Evolutionary conservation across 2,888 invertebrate genomes (phyloP).

Genomic region (Halictus quadricinctus): DNA sequence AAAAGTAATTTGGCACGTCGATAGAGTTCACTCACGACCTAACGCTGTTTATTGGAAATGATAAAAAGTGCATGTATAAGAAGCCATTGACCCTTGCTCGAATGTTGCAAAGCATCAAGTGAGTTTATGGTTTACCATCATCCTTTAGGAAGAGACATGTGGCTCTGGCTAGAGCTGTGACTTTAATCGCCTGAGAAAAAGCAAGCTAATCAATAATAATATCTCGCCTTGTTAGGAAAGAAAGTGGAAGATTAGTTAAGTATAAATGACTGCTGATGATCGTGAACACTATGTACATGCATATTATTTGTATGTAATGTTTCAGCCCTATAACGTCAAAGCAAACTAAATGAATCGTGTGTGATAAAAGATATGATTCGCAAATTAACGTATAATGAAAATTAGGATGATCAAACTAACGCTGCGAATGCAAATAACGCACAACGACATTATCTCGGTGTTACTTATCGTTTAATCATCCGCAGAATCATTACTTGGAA

Average conservation of each 20-base stretch:
- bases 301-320: neutral
- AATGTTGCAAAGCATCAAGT: conserved; percentile 43
- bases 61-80: conserved; percentile 8
- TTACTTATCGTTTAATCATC: conserved; percentile 36
- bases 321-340: neutral
- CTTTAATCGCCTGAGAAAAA: conserved; percentile 76
- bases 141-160: conserved; percentile 68
- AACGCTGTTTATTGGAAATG: conserved; percentile 9
- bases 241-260: neutral
- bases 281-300: neutral
- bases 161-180: conserved; percentile 75
- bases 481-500: conserved; percentile 29
- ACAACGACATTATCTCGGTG: conserved; percentile 26
- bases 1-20: neutral
- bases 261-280: neutral
- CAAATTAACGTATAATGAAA: neutral
- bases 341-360: neutral
- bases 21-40: conserved; percentile 18
- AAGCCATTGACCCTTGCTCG: neutral
- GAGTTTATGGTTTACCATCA: conserved; percentile 68
- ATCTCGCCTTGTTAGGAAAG: neutral
- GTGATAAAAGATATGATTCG: conserved; percentile 12
- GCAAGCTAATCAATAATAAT: conserved; percentile 66
- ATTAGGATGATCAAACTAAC: conserved; percentile 17
- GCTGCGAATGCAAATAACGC: conserved; percentile 22